Conservation (phyloP, 92 coral and sea anemone genomes). For the Palythoa caribaeorum region DNA sequence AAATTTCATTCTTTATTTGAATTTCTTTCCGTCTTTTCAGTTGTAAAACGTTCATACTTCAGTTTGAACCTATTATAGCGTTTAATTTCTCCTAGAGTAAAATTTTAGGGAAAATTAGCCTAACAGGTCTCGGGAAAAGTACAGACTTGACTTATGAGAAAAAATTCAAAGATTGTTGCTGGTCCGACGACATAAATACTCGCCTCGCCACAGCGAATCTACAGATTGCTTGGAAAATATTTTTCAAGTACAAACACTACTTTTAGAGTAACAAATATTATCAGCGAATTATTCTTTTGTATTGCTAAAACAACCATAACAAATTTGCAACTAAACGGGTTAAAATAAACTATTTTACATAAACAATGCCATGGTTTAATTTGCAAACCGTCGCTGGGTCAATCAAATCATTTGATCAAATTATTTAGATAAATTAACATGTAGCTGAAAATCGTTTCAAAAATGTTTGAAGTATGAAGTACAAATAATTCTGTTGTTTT, state of each 20-base stretch:
- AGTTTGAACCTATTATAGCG: background rate
- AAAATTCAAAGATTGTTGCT: too few species aligned
- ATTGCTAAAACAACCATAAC: constrained; percentile 23
- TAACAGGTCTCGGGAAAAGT: background rate
- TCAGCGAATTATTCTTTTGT: constrained; percentile 16
- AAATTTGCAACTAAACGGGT: background rate
- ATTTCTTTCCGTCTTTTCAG: background rate
- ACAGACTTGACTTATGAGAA: background rate
- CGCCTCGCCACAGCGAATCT: background rate
- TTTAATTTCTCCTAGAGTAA: background rate
- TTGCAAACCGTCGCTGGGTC: background rate
- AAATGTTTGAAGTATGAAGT: constrained; percentile 13
- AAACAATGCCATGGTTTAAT: background rate
- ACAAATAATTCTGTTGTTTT: constrained; percentile 16
- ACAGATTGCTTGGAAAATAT: constrained; percentile 15
- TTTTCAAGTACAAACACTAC: constrained; percentile 34
- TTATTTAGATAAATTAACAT: background rate
- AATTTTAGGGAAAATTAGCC: too few species aligned
- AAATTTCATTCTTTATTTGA: too few species aligned
- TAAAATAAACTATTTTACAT: background rate
- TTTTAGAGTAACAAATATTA: background rate
- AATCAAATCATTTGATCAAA: too few species aligned
- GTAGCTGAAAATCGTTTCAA: background rate
- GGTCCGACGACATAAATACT: background rate
- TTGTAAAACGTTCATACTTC: background rate